A percentile compares a stretch with the other conserved stretches of the same genome.
phyloP scores from a whole-genome alignment of 1,140 invertebrate species.

The Brachystomella parvula region DNA sequence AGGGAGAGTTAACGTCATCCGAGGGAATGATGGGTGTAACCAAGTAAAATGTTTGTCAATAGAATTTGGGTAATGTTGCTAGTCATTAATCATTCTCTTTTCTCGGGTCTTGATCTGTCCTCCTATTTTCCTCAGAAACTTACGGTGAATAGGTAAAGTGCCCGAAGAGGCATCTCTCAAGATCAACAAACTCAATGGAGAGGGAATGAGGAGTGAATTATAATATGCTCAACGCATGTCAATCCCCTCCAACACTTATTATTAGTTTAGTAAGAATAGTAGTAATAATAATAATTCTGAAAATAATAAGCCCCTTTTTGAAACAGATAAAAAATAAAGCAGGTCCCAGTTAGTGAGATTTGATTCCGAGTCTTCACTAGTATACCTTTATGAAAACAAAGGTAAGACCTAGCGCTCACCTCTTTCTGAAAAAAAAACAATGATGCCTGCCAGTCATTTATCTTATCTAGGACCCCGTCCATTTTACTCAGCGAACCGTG shows the following conservation, averaged over 20 bases:
- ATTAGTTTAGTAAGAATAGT: neutral
- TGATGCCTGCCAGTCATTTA: too few species aligned
- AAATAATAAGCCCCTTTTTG: too few species aligned
- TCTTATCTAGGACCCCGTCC: too few species aligned
- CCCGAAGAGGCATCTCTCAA: neutral
- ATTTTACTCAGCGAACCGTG: too few species aligned
- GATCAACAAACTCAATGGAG: neutral
- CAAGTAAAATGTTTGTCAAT: slow-evolving; percentile 40
- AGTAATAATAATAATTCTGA: neutral
- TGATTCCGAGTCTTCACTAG: too few species aligned
- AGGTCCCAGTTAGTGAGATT: too few species aligned
- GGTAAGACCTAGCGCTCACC: too few species aligned
- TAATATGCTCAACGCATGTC: neutral
- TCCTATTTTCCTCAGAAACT: neutral
- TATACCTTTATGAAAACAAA: too few species aligned
- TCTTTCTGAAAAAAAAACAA: too few species aligned
- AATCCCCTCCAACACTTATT: neutral
- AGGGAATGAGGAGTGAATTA: neutral
- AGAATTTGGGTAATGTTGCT: slow-evolving; percentile 39
- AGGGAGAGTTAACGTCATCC: neutral
- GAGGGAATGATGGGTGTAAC: slow-evolving; percentile 36
- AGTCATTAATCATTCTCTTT: slow-evolving; percentile 39
- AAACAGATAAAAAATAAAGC: too few species aligned
- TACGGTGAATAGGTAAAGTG: neutral
- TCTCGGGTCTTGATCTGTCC: slow-evolving; percentile 8